Percentiles rank a stretch among this genome's conserved stretches.
phyloP scores from a whole-genome alignment of 2,888 invertebrate genomes.

The Sycophila texana region DNA sequence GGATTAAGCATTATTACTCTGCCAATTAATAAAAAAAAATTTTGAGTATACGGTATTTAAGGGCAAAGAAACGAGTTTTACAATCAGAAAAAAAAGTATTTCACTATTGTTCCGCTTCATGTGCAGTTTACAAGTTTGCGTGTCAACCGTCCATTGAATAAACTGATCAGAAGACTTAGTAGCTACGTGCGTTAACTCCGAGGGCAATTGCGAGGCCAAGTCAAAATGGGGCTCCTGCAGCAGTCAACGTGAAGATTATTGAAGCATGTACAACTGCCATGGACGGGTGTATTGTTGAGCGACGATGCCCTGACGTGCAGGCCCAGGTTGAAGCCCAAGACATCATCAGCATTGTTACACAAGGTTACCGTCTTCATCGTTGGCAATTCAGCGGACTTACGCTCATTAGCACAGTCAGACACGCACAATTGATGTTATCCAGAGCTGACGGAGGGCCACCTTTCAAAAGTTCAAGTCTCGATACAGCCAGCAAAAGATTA shows the following conservation, averaged over 20 bases:
- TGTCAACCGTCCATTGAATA: constrained; percentile 33
- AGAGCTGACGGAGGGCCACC: no score
- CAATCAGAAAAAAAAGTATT: neutral
- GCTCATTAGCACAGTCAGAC: no score
- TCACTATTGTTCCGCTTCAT: neutral
- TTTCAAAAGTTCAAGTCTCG: no score
- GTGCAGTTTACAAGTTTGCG: constrained; percentile 5
- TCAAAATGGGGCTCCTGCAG: neutral
- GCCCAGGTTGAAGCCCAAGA: no score
- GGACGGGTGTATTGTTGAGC: constrained; percentile 24
- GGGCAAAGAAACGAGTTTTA: neutral
- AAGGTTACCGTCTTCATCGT: no score
- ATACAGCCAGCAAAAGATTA: no score
- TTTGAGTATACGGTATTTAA: no score
- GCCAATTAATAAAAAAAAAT: no score
- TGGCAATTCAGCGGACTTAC: no score
- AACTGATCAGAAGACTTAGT: constrained; percentile 33
- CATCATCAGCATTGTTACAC: no score
- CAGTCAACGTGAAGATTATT: neutral
- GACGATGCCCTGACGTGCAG: neutral
- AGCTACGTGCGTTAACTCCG: neutral
- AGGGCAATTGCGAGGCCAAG: neutral
- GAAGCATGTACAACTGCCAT: constrained; percentile 19
- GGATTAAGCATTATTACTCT: no score
- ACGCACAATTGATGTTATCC: no score